Evolutionary conservation across 2,797 vertebrate species (phyloP).

Genomic region (Microhierax caerulescens): DNA sequence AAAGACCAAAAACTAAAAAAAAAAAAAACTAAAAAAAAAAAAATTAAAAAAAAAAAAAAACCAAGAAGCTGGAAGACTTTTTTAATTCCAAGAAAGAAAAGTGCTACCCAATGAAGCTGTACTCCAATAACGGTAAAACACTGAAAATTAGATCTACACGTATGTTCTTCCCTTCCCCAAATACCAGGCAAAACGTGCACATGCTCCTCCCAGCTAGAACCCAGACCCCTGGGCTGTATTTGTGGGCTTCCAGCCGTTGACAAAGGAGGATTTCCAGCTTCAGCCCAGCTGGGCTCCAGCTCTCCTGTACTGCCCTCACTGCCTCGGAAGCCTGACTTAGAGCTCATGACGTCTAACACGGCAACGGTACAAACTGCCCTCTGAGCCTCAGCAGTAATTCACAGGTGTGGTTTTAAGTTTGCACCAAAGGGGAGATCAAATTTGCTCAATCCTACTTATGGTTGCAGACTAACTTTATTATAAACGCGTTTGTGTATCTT

Average conservation of each 20-base stretch:
- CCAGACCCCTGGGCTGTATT: neutral
- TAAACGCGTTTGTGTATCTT: neutral
- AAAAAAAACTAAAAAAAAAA: neutral
- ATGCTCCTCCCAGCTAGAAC: neutral
- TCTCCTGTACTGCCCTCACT: neutral
- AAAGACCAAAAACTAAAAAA: too few species aligned
- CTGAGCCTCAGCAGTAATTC: neutral
- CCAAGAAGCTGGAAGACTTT: neutral
- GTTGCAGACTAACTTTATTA: neutral
- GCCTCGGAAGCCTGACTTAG: neutral
- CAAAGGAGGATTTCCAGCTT: neutral
- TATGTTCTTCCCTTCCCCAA: neutral
- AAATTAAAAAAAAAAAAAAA: neutral
- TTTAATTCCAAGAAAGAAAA: neutral
- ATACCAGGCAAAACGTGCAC: neutral
- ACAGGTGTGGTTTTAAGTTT: neutral
- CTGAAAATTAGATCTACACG: neutral
- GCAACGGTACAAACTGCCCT: fast-evolving
- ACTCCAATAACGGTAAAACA: neutral
- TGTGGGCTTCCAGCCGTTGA: neutral
- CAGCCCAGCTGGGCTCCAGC: neutral
- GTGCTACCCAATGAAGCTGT: neutral
- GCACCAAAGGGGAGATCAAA: neutral
- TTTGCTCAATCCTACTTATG: neutral
- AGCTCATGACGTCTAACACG: neutral